These are phyloP conservation scores for Thysanoteuthis rhombus DNA, from an alignment of 2,888 invertebrate species.

Conservation along the genomic window DNA sequence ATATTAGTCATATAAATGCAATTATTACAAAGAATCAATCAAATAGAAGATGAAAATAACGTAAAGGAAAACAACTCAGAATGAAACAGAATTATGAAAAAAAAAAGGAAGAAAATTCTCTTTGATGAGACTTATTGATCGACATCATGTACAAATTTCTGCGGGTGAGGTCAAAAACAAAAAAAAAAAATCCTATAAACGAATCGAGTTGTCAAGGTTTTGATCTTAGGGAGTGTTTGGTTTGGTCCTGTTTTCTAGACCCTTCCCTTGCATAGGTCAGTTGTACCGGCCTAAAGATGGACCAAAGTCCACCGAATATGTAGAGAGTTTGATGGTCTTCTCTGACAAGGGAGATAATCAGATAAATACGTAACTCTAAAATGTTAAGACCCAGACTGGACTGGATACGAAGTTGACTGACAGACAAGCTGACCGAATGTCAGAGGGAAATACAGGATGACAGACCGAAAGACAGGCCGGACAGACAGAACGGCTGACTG, in stretches of 20 bases:
- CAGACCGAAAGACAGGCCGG: neutral
- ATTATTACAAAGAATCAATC: neutral
- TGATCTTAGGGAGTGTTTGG: neutral
- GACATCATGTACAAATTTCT: neutral
- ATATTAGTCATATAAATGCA: neutral
- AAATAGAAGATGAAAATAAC: neutral
- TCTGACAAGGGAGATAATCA: neutral
- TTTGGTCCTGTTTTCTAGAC: neutral
- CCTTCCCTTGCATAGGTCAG: neutral
- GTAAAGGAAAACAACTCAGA: neutral
- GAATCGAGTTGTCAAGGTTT: neutral
- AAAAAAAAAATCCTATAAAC: neutral
- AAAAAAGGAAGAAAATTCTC: neutral
- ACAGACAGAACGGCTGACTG: neutral
- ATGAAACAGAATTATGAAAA: no score
- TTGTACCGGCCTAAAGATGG: neutral
- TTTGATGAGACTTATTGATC: neutral
- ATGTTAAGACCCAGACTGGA: neutral
- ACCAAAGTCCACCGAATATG: neutral
- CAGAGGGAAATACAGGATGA: neutral
- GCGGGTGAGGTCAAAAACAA: neutral
- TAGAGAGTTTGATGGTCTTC: neutral
- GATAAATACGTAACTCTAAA: neutral
- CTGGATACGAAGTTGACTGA: neutral
- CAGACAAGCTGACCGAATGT: neutral